Evolutionary conservation across 2,797 vertebrate species (phyloP).

Genomic region (Ctenosaura bakeri): DNA sequence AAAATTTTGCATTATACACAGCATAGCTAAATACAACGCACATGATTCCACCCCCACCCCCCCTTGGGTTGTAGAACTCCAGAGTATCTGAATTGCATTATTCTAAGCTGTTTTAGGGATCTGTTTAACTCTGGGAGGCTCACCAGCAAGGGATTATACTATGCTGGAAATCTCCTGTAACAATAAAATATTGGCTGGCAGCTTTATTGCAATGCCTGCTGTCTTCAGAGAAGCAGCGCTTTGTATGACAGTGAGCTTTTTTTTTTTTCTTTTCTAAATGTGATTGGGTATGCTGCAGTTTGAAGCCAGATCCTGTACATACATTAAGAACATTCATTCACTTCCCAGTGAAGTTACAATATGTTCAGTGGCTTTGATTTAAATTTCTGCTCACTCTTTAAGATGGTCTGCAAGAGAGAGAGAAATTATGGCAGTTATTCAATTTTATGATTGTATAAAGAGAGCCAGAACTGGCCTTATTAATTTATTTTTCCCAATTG

Average conservation of each 20-base stretch:
- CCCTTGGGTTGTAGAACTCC: background rate
- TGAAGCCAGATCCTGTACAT: conserved; percentile 72
- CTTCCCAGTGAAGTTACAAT: conserved; percentile 75
- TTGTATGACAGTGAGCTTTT: conserved; percentile 76
- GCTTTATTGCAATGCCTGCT: conserved; percentile 72
- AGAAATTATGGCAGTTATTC: conserved; percentile 68
- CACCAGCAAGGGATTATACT: conserved; percentile 70
- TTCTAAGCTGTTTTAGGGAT: conserved; percentile 48
- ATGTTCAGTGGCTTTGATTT: conserved; percentile 75
- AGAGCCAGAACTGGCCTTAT: conserved; percentile 64
- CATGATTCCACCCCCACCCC: background rate
- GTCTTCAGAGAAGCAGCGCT: conserved; percentile 74
- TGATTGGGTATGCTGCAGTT: conserved; percentile 75
- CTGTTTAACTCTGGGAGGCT: conserved; percentile 71
- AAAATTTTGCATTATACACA: conserved; percentile 8
- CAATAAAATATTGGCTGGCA: conserved; percentile 79
- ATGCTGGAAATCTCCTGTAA: conserved; percentile 77
- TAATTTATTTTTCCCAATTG: conserved; percentile 71
- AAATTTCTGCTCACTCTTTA: conserved; percentile 76
- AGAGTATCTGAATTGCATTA: conserved; percentile 1
- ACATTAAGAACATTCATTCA: conserved; percentile 75
- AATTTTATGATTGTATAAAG: conserved; percentile 72
- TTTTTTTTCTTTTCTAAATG: conserved; percentile 61
- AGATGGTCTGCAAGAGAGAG: conserved; percentile 68
- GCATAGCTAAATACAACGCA: background rate